Evolutionary conservation across 1,140 invertebrate genomes (phyloP), one percentile per base, ranked within the genome.

Genomic region (Apis dorsata): DNA sequence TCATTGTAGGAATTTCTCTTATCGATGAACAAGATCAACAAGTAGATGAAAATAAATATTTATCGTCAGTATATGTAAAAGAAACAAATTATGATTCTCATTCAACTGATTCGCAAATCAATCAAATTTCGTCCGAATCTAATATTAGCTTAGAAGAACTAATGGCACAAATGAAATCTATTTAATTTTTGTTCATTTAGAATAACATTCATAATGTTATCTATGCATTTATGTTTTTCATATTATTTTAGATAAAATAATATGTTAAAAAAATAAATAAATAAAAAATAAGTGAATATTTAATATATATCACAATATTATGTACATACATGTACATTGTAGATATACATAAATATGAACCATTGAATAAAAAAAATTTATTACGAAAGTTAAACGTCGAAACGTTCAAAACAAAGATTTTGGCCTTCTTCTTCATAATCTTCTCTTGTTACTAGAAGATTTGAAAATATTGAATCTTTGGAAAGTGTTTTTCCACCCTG

Each of bases 401-500:
- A 97, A 90, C 95, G 95, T 88, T 97, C 96, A 86, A 95, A 95
- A 87, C 96, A 96, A 17, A 96, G 90, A 17, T 93, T 92, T 81
- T 96, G 95, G 24, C 98, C 98, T 90, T 97, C 95, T 92, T 99
- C 98, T 74, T 99, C 97, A 93, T 98, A 99, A 84, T 98, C 96
- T 87, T 98, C 96, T 90, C 96, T 96, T 0, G 97, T 97, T 12
- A 99, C 96, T 71, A 96, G 93, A 87, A 96, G 95, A 10, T 95
- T 96, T 53, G 96, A 94, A 89, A 98, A 97, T 53, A 96, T 95
- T 21, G 96, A 94, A 92, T 97, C 96, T 89, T 95, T 95, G 12
- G 97, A 96, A 21, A 99, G 92, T 49, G 95, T 90, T 86, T 96
- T 96, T 0, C 98, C 98, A 59, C 98, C 98, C 86, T 97, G 95